Base-by-base conservation (phyloP, 2,888 invertebrate species). In the Metellina segmentata region DNA sequence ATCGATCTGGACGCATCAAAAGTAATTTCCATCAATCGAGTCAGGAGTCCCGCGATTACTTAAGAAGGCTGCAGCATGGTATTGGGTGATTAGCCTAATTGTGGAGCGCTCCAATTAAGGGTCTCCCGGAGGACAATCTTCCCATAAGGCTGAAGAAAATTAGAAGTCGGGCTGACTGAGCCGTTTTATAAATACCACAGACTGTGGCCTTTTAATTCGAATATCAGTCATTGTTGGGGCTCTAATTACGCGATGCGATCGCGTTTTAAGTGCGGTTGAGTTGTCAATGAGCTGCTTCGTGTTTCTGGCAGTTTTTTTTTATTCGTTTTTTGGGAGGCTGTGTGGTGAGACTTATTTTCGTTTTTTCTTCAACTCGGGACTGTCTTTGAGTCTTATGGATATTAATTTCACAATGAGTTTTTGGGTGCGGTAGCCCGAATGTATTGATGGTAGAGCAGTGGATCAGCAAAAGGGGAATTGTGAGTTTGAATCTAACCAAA, bases 201-300 rank as follows among this genome's bases (percentile, higher is more conserved):
- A 71, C 83, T 53, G 74, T 34, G 74, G 72, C 72, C 83, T 85
- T 85, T 85, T 85, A 85, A 85, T 85, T 85, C 53, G 71, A 69
- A 71, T 71, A 82, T 82, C 83, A 53, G 74, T 85, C 83, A 85
- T 74, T 85, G 83, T 74, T 85, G 74, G 34, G 34, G 13, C 74
- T 34, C 83, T 74, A 85, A 85, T 85, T 85, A 85, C 74, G 53
- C 53, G 19, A 34, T 20, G 74, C 83, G 72, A 53, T 74, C 74
- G 53, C 7, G 53, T 20, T 75, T 49, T 70, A 51, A 19, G 74
- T 8, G 61, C 51, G 74, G 83, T 74, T 74, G 74, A 53, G 83
- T 19, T 85, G 72, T n/a, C n/a, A n/a, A n/a, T n/a, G n/a, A n/a
- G n/a, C n/a, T 74, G 53, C 53, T 52, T n/a, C n/a, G n/a, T n/a